A percentile compares a stretch with the other conserved stretches of the same genome.
Conservation (phyloP, 2,113 vertebrate genomes). For the Oreochromis spilurus region DNA sequence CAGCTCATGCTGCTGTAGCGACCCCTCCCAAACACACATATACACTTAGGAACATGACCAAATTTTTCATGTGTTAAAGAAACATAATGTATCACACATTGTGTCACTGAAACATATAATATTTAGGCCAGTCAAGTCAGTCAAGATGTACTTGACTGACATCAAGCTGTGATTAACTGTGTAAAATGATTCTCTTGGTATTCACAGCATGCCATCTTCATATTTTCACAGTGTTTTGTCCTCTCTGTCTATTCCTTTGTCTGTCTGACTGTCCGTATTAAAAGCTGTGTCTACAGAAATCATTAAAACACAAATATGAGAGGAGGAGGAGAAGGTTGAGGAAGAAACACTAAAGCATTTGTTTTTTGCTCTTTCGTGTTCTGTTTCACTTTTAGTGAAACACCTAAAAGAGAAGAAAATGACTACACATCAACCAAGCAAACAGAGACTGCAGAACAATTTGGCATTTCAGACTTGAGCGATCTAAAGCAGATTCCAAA, state of each 20-base stretch:
- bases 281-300: background rate
- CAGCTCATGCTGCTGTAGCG: background rate
- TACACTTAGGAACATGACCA: background rate
- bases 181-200: background rate
- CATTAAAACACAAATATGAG: background rate
- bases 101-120: background rate
- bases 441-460: background rate
- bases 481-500: background rate
- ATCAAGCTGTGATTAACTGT: background rate
- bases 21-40: background rate
- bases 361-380: background rate
- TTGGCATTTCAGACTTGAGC: background rate
- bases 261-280: background rate
- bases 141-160: background rate
- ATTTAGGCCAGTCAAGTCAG: background rate
- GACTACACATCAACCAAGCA: background rate
- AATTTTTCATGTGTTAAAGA: background rate
- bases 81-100: background rate
- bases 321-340: background rate
- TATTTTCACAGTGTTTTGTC: background rate
- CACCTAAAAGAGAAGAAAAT: background rate
- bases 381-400: background rate
- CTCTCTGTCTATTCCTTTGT: background rate
- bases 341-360: background rate
- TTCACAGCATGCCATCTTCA: background rate